A percentile compares a stretch with the other conserved stretches of the same genome.
Conservation (phyloP, 1,140 invertebrate genomes). For the Glossosoma conforme region DNA sequence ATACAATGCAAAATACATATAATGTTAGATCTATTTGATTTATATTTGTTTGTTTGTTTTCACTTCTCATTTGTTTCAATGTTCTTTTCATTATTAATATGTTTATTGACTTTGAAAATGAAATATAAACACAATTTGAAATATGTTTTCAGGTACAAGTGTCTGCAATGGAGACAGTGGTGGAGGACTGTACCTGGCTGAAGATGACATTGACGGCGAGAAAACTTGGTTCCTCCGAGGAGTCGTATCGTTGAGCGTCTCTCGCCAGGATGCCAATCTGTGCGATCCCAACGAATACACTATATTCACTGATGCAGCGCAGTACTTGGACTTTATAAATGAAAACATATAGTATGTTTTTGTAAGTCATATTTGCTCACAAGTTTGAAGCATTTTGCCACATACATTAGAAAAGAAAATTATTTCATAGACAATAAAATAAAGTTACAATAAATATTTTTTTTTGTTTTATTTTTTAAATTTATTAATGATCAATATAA, state of each 20-base stretch:
- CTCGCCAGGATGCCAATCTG: conserved; percentile 28
- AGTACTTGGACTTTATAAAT: conserved; percentile 34
- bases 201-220: conserved; percentile 18
- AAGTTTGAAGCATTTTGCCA: too few species aligned
- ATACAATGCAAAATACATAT: too few species aligned
- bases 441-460: not conserved
- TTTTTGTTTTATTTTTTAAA: too few species aligned
- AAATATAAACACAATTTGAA: too few species aligned
- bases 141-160: conserved; percentile 19
- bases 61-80: too few species aligned
- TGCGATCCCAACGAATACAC: conserved; percentile 36
- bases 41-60: too few species aligned
- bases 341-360: conserved; percentile 17
- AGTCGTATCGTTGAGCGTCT: conserved; percentile 35
- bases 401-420: too few species aligned
- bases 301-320: conserved; percentile 36
- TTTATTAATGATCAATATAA: too few species aligned
- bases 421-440: not conserved
- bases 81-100: too few species aligned
- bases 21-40: too few species aligned
- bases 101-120: too few species aligned
- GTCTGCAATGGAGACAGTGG: conserved; percentile 41
- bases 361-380: too few species aligned
- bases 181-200: conserved; percentile 34
- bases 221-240: conserved; percentile 35